These are phyloP conservation scores for Notechis scutatus DNA, from an alignment of 2,113 vertebrate genomes.

Conservation along the genomic window DNA sequence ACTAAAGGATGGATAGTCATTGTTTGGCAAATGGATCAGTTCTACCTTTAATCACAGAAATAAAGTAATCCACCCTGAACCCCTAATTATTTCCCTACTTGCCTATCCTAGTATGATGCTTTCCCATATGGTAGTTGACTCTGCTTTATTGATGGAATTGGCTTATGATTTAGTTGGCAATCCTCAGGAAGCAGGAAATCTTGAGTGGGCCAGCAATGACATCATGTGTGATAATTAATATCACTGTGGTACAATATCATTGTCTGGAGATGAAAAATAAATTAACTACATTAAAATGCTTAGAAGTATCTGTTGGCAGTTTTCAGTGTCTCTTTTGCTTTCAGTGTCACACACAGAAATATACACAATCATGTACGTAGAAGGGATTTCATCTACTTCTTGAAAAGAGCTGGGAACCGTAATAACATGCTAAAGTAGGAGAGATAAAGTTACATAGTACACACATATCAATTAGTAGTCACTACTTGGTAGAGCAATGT, in stretches of 20 bases:
- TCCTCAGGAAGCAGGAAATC: not conserved
- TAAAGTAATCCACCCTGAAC: not conserved
- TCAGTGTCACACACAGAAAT: not conserved
- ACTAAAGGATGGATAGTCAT: not conserved
- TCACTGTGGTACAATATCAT: not conserved
- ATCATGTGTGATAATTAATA: not conserved
- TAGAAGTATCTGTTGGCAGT: not conserved
- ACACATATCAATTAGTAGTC: not conserved
- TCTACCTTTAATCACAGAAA: not conserved
- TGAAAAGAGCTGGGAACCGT: not conserved
- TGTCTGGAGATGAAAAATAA: not conserved
- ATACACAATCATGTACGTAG: not conserved
- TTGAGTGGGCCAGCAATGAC: not conserved
- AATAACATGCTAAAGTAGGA: not conserved
- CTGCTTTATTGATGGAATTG: not conserved
- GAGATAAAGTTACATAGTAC: not conserved
- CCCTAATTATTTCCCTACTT: not conserved
- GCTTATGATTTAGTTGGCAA: not conserved
- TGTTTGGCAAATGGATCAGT: not conserved
- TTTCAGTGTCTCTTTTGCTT: not conserved
- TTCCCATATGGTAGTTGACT: not conserved
- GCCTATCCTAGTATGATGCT: not conserved
- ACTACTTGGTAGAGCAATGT: not conserved
- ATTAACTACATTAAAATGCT: not conserved
- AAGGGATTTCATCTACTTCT: not conserved